Conservation (phyloP, 1,140 invertebrate genomes). For the Trachelipus rathkii region DNA sequence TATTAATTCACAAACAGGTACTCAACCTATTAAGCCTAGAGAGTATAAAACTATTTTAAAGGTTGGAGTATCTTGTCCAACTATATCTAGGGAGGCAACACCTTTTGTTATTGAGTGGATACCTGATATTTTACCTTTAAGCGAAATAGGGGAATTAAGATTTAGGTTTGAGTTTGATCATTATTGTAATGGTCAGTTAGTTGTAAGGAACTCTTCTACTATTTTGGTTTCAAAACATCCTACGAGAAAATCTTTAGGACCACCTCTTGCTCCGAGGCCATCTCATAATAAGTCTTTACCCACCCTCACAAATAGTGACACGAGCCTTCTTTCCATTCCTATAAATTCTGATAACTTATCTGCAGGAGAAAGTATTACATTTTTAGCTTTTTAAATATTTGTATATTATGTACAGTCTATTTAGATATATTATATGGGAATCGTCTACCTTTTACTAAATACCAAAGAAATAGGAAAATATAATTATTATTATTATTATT, state of each 20-base stretch:
- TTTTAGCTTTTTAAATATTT: not conserved
- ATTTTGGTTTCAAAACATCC: not conserved
- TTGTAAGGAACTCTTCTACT: not conserved
- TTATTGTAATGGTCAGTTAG: conserved; percentile 54
- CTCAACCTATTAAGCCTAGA: conserved; percentile 60
- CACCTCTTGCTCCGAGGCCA: not conserved
- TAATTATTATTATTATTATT: no score
- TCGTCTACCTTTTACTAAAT: no score
- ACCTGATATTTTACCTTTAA: conserved; percentile 66
- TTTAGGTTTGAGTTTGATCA: conserved; percentile 65
- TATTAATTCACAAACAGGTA: conserved; percentile 50
- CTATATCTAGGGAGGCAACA: conserved; percentile 57
- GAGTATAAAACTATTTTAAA: conserved; percentile 67
- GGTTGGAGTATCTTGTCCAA: conserved; percentile 62
- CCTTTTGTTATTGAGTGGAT: conserved; percentile 74
- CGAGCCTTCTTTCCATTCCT: not conserved
- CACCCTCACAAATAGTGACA: not conserved
- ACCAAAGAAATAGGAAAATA: no score
- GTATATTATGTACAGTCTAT: no score
- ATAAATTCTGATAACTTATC: not conserved
- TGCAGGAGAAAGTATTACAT: not conserved
- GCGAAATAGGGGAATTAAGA: conserved; percentile 63
- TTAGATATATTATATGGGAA: no score
- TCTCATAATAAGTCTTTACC: not conserved
- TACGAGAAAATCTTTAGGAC: not conserved